These are phyloP conservation scores for Diaperis boleti DNA, from an alignment of 2,888 invertebrate genomes.

Conservation along the genomic window DNA sequence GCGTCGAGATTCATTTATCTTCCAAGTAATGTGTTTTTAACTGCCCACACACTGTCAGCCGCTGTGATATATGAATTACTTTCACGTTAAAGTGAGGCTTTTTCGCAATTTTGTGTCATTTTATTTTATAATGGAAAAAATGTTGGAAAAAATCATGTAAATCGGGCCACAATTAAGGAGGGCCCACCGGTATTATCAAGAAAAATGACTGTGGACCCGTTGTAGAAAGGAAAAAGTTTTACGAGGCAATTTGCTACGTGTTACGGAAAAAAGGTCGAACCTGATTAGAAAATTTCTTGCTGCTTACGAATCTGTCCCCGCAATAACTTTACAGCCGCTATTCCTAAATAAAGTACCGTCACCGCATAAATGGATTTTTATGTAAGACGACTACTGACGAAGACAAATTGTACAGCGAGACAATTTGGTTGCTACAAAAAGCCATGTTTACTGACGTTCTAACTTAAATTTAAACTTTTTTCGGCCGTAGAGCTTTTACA, in stretches of 20 bases:
- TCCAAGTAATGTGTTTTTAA: constrained; percentile 31
- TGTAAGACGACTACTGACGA: background rate
- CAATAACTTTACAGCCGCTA: constrained; percentile 9
- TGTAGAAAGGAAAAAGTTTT: constrained; percentile 26
- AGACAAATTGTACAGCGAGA: too few species aligned
- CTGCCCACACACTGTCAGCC: constrained; percentile 30
- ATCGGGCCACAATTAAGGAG: constrained; percentile 26
- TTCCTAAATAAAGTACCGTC: constrained; percentile 6
- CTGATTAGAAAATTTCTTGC: constrained; percentile 33
- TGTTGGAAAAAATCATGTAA: constrained; percentile 26
- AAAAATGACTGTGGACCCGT: constrained; percentile 15
- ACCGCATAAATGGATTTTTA: constrained; percentile 5
- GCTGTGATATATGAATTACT: constrained; percentile 22
- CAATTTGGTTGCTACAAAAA: too few species aligned
- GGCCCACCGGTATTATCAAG: constrained; percentile 16
- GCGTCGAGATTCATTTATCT: constrained; percentile 24
- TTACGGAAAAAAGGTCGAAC: constrained; percentile 29
- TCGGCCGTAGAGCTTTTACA: too few species aligned
- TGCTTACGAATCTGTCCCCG: constrained; percentile 15
- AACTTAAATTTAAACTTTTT: too few species aligned
- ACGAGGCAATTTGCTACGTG: constrained; percentile 35
- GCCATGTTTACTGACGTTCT: too few species aligned
- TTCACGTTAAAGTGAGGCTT: constrained; percentile 18
- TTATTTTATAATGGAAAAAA: constrained; percentile 10
- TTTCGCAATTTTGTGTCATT: constrained; percentile 19